Percentiles rank a stretch among this genome's conserved stretches.
phyloP scores from a whole-genome alignment of 2,888 invertebrate species.

The Cerceris ruficornis region DNA sequence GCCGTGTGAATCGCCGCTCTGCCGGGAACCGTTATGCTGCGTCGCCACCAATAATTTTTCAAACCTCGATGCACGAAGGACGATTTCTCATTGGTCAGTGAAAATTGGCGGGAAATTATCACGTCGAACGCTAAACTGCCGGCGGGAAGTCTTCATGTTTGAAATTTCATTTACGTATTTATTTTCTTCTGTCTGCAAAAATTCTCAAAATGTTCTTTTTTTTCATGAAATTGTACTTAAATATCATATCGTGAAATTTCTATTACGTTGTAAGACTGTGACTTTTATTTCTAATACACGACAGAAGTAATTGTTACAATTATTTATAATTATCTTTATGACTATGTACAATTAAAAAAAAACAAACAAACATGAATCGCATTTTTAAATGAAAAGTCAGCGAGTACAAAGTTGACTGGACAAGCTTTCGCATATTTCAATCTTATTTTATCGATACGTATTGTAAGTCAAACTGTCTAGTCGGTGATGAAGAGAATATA shows the following conservation, averaged over 20 bases:
- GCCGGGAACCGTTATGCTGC: slow-evolving; percentile 61
- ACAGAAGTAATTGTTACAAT: not conserved
- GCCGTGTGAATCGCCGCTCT: slow-evolving; percentile 72
- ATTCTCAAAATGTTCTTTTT: not conserved
- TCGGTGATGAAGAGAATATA: slow-evolving; percentile 51
- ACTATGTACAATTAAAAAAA: not conserved
- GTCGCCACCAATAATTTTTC: slow-evolving; percentile 37
- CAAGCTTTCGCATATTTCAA: not conserved
- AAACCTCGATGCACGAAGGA: slow-evolving; percentile 26
- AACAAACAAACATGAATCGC: not conserved
- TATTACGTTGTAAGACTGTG: no score
- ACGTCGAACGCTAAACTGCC: no score
- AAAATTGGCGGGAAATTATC: no score
- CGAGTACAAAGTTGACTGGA: slow-evolving; percentile 11
- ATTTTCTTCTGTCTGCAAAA: not conserved
- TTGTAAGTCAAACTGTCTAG: slow-evolving; percentile 49
- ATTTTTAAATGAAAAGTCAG: slow-evolving; percentile 9
- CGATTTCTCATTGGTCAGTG: slow-evolving; percentile 34
- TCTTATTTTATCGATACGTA: slow-evolving; percentile 13
- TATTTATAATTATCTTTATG: slow-evolving; percentile 11
- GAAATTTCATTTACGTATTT: not conserved
- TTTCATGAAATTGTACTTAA: slow-evolving; percentile 28
- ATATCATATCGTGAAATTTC: not conserved
- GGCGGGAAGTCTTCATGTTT: not conserved
- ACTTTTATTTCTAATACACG: no score